phyloP scores from a whole-genome alignment of 2,797 vertebrate species.

The Arrhamphus sclerolepis region DNA sequence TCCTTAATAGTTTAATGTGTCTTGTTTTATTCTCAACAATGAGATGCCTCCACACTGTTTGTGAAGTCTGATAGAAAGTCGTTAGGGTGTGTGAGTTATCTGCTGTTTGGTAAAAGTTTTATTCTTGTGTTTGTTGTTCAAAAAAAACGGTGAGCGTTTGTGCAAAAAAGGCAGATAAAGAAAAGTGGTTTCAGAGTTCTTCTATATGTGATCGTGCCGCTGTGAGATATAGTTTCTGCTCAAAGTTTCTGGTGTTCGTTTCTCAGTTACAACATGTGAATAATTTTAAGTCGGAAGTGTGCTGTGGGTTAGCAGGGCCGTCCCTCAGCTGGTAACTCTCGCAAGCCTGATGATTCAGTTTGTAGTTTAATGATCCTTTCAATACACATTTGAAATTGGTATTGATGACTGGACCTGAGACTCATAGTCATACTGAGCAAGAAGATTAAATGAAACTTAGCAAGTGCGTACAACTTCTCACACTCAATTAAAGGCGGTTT shows the following conservation, averaged over 20 bases:
- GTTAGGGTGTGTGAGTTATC: slow-evolving; percentile 8
- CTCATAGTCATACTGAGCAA: slow-evolving; percentile 45
- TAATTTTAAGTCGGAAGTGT: slow-evolving; percentile 16
- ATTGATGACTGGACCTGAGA: slow-evolving; percentile 53
- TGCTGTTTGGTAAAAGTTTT: slow-evolving; percentile 22
- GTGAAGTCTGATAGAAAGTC: slow-evolving; percentile 14
- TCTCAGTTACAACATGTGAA: slow-evolving; percentile 38
- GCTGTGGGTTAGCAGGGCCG: slow-evolving; percentile 48
- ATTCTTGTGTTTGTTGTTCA: slow-evolving; percentile 25
- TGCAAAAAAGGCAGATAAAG: slow-evolving; percentile 10
- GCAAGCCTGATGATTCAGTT: neutral
- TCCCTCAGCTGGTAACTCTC: slow-evolving; percentile 2
- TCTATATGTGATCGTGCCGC: slow-evolving; percentile 3
- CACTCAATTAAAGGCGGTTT: slow-evolving; percentile 5
- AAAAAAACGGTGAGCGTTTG: too few species aligned
- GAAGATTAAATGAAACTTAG: slow-evolving; percentile 64
- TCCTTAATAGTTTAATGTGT: too few species aligned
- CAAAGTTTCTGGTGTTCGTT: slow-evolving; percentile 6
- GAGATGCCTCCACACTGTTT: neutral
- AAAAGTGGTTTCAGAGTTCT: neutral
- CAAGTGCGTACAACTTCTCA: slow-evolving; percentile 22
- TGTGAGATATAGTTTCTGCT: neutral
- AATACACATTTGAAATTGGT: slow-evolving; percentile 27
- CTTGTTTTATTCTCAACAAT: neutral
- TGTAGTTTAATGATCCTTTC: slow-evolving; percentile 6